These are phyloP conservation scores for Plumapathes pennacea DNA, from an alignment of 92 coral and sea anemone species.

Conservation along the genomic window DNA sequence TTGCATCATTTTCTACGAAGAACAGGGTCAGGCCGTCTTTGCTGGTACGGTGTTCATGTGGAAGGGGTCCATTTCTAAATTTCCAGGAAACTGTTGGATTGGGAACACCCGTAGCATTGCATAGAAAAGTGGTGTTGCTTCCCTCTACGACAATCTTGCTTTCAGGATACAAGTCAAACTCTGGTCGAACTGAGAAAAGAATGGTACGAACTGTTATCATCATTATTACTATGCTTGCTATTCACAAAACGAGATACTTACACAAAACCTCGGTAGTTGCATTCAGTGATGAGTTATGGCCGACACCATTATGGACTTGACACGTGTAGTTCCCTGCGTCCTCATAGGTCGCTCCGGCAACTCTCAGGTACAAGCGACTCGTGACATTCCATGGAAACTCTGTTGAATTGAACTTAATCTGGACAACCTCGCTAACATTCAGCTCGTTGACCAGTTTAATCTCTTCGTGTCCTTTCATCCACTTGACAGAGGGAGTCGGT, in stretches of 20 bases:
- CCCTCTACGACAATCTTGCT: slow-evolving; percentile 28
- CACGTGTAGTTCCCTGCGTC: slow-evolving; percentile 40
- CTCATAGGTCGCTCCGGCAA: slow-evolving; percentile 10
- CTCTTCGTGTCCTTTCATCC: background rate
- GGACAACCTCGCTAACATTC: slow-evolving; percentile 2
- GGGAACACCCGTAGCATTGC: slow-evolving; percentile 49
- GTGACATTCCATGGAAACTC: slow-evolving; percentile 4
- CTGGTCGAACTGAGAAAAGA: slow-evolving; percentile 52
- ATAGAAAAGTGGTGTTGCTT: slow-evolving; percentile 12
- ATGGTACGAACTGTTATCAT: too few relatives aligned
- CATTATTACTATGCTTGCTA: too few relatives aligned
- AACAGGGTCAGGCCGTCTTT: slow-evolving; percentile 9
- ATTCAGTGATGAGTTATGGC: background rate
- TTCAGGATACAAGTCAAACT: slow-evolving; percentile 21
- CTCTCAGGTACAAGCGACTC: slow-evolving; percentile 21
- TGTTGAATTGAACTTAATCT: background rate
- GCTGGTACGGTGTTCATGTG: background rate
- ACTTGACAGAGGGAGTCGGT: slow-evolving; percentile 12
- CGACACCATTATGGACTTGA: slow-evolving; percentile 29
- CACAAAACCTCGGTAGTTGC: slow-evolving; percentile 17
- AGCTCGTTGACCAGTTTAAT: background rate
- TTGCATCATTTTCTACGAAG: slow-evolving; percentile 11
- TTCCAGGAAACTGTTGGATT: slow-evolving; percentile 44
- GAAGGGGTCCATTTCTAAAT: slow-evolving; percentile 19
- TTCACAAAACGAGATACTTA: too few relatives aligned